Evolutionary conservation across 2,797 vertebrate genomes (phyloP).

Genomic region (Loriculus beryllinus): DNA sequence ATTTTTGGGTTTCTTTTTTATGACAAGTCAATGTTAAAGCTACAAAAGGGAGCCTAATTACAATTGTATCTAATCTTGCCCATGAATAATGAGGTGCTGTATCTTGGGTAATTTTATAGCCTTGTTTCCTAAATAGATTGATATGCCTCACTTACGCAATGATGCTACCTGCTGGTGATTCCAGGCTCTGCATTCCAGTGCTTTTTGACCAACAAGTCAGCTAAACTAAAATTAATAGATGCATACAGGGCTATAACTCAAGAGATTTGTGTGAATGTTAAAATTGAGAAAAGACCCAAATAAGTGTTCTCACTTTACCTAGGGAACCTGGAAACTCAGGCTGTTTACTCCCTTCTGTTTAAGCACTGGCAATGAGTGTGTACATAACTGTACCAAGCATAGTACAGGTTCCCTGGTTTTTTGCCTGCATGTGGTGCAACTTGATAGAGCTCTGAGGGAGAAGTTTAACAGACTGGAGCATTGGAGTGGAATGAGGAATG

Average conservation of each 20-base stretch:
- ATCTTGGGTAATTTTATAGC: background rate
- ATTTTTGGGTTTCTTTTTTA: background rate
- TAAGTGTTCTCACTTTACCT: background rate
- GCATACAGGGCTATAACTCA: background rate
- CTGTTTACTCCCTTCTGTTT: background rate
- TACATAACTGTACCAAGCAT: background rate
- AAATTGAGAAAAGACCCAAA: background rate
- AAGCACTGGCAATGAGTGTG: background rate
- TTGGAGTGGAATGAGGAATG: background rate
- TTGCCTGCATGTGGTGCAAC: background rate
- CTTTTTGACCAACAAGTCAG: background rate
- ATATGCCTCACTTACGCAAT: background rate
- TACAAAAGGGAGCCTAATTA: background rate
- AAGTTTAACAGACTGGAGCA: background rate
- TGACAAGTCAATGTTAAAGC: background rate
- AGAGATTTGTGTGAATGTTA: background rate
- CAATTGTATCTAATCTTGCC: background rate
- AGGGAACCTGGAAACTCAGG: background rate
- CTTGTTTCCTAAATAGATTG: background rate
- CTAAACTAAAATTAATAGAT: background rate
- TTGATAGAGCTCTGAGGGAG: background rate
- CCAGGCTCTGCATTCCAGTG: background rate
- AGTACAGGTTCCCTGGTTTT: background rate
- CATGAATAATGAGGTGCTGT: background rate
- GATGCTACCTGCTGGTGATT: slow-evolving; percentile 15